A percentile compares a stretch with the other conserved stretches of the same genome.
Conservation (phyloP, 1,140 invertebrate species). For the Gonatopus flavifemur region DNA sequence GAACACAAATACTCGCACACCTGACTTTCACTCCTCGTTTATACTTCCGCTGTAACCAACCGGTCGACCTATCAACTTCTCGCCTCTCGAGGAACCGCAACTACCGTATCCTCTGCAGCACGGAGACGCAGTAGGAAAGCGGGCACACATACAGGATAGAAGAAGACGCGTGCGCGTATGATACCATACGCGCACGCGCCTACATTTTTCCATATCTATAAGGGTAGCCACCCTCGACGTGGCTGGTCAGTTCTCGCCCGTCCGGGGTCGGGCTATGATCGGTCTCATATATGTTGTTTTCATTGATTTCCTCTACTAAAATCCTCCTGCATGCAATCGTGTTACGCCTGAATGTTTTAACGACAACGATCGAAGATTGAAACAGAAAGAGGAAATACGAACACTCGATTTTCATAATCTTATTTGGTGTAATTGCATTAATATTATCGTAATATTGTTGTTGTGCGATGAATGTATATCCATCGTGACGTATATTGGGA, state of each 20-base stretch:
- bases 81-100: conserved; percentile 9
- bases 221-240: conserved; percentile 33
- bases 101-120: conserved; percentile 9
- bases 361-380: too few relatives aligned
- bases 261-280: conserved; percentile 24
- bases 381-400: too few relatives aligned
- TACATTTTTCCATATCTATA: conserved; percentile 37
- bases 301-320: too few relatives aligned
- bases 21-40: conserved; percentile 23
- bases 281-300: too few relatives aligned
- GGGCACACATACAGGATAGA: conserved; percentile 32
- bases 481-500: too few relatives aligned
- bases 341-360: too few relatives aligned
- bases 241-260: conserved; percentile 38
- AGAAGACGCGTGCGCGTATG: conserved; percentile 7
- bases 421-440: too few relatives aligned
- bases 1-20: too few relatives aligned
- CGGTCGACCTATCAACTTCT: conserved; percentile 14
- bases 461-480: too few relatives aligned
- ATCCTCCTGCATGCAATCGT: too few relatives aligned
- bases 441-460: too few relatives aligned
- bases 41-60: neutral
- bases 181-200: conserved; percentile 27
- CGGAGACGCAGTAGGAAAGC: conserved; percentile 17
- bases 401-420: too few relatives aligned